Percentiles rank a stretch among this genome's conserved stretches.
Evolutionary conservation across 2,888 invertebrate species (phyloP).

Genomic region (Watsonalla binaria): DNA sequence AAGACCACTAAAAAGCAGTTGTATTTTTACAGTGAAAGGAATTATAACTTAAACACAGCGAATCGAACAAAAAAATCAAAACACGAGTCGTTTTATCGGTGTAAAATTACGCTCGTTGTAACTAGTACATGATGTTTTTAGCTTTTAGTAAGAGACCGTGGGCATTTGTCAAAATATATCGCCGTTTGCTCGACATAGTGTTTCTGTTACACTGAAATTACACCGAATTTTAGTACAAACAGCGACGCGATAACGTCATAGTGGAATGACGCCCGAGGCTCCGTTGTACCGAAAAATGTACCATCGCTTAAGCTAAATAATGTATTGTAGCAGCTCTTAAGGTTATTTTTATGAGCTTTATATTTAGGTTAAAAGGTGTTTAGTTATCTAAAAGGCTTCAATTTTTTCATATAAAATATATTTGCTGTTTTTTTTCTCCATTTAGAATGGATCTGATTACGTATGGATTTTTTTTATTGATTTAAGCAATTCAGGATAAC

Average conservation of each 20-base stretch:
- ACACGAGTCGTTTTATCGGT: no score
- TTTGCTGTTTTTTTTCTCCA: no score
- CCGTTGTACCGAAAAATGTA: conserved; percentile 33
- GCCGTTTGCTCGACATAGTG: conserved; percentile 30
- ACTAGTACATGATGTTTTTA: not conserved
- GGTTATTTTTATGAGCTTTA: not conserved
- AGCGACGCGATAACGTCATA: conserved; percentile 40
- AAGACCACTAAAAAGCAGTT: no score
- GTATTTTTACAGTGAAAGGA: no score
- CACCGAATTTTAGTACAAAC: conserved; percentile 38
- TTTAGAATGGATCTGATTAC: no score
- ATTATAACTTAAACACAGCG: no score
- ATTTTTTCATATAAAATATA: no score
- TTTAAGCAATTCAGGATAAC: no score
- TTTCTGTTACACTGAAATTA: conserved; percentile 25
- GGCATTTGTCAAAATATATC: conserved; percentile 25
- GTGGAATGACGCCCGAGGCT: conserved; percentile 37
- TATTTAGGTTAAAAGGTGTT: not conserved
- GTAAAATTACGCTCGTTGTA: not conserved
- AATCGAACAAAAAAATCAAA: no score
- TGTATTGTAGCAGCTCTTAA: not conserved
- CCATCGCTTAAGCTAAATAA: conserved; percentile 21
- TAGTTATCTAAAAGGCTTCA: no score
- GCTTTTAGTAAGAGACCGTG: not conserved
- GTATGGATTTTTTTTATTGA: no score